Base-by-base conservation (phyloP, 2,888 invertebrate genomes). In the Andrena camellia region DNA sequence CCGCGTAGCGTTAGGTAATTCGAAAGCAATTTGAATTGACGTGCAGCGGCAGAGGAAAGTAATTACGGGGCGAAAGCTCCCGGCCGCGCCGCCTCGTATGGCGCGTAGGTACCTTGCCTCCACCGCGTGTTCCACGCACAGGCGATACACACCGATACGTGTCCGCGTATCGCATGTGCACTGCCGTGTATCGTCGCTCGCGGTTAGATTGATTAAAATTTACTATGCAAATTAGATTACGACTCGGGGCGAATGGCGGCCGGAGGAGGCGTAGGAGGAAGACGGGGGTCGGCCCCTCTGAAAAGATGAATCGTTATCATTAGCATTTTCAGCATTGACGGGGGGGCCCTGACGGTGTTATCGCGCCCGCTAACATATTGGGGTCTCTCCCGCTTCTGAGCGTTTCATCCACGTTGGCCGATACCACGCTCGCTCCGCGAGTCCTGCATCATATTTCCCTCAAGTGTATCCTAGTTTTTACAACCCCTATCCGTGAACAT, bases 1-100 rank as follows among this genome's bases (percentile, higher is more conserved):
- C 70, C 62, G 72, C 72, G 71, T 57, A 67, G 75, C 90, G 90
- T 90, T 88, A 88, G 90, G 89, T 91, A 92, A 92, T 92, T 90
- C 90, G 92, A 92, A 90, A 92, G 92, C 90, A 91, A 92, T 92
- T 92, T 91, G 92, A 92, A 92, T 92, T 91, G 92, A 92, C 92
- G 90, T 90, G 86, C 88, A 81, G 89, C 89, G 88, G 86, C 89
- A 90, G 91, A 91, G 91, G 89, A 92, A 92, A 92, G 90, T 92
- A 92, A 92, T 92, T 92, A 92, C 89, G 86, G 87, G 87, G 87
- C 86, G 88, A 87, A 90, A 88, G 75, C 83, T 86, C 81, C 86
- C 82, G 83, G 82, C 81, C 84, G 81, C 72, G 79, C 82, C 86
- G 84, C 81, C 83, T 85, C 66, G 52, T 20, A 23, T 23, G 33